These are phyloP conservation scores for Narcine bancroftii DNA, from an alignment of 2,113 vertebrate genomes.

Conservation along the genomic window DNA sequence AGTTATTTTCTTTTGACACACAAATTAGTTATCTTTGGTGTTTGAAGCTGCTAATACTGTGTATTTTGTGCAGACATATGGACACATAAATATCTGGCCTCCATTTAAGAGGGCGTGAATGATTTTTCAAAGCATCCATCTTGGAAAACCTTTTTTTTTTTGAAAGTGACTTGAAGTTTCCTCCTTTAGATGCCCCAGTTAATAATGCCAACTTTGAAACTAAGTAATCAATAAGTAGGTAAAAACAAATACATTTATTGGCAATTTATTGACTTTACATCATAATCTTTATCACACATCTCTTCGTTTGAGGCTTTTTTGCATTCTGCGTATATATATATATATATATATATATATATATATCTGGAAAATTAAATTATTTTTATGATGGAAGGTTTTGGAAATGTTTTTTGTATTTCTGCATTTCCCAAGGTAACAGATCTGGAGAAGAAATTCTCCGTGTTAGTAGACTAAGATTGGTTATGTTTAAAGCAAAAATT, in stretches of 20 bases:
- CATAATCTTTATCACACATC: slow-evolving; percentile 56
- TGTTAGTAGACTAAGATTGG: neutral
- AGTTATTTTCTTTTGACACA: neutral
- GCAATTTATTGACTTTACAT: slow-evolving; percentile 55
- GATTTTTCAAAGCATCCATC: neutral
- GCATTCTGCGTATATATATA: neutral
- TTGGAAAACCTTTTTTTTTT: neutral
- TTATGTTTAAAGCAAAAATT: neutral
- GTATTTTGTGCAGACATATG: neutral
- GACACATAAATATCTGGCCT: neutral
- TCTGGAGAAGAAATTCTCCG: neutral
- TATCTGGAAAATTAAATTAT: neutral
- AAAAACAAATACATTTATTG: neutral
- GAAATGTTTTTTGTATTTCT: neutral
- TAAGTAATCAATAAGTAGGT: neutral
- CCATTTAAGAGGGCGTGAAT: neutral
- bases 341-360: too few species aligned
- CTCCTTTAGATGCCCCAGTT: neutral
- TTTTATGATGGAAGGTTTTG: neutral
- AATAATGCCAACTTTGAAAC: neutral
- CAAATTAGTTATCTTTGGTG: too few species aligned
- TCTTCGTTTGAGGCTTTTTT: slow-evolving; percentile 41
- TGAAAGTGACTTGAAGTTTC: neutral
- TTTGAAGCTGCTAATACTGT: neutral
- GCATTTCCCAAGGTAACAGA: neutral